Evolutionary conservation across 2,113 vertebrate genomes (phyloP).

Genomic region (Crotophaga sulcirostris): DNA sequence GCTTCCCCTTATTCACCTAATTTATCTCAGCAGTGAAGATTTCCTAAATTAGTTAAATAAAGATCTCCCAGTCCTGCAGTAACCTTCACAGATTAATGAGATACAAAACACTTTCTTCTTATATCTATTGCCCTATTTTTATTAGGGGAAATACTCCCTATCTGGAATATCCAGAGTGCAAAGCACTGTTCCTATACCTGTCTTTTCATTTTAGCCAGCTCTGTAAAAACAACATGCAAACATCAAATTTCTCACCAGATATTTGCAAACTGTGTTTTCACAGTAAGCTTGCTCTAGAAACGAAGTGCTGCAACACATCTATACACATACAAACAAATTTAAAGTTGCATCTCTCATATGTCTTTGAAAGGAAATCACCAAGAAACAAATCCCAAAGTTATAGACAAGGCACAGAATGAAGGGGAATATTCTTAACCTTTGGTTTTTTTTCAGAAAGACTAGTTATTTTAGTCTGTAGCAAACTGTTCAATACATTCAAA

Average conservation of each 20-base stretch:
- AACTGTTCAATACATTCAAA: background rate
- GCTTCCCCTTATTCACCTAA: background rate
- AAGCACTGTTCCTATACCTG: background rate
- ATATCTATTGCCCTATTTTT: background rate
- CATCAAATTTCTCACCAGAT: background rate
- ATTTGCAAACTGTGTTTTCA: background rate
- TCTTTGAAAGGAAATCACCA: background rate
- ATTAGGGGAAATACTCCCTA: background rate
- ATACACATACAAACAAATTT: background rate
- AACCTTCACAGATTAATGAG: background rate
- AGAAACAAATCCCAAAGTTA: constrained; percentile 11
- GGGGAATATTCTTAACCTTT: background rate
- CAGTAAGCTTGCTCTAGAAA: background rate
- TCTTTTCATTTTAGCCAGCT: background rate
- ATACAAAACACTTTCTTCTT: background rate
- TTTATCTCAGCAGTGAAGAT: background rate
- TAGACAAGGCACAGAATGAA: background rate
- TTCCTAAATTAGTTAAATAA: background rate
- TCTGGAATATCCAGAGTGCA: background rate
- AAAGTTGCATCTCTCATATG: background rate
- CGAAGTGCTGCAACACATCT: background rate
- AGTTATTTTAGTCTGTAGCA: background rate
- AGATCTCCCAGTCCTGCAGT: background rate
- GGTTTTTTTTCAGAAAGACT: background rate
- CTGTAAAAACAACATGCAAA: background rate